Evolutionary conservation across 2,888 invertebrate species (phyloP), one percentile per base, ranked within the genome.

Genomic region (Conchocele bisecta): DNA sequence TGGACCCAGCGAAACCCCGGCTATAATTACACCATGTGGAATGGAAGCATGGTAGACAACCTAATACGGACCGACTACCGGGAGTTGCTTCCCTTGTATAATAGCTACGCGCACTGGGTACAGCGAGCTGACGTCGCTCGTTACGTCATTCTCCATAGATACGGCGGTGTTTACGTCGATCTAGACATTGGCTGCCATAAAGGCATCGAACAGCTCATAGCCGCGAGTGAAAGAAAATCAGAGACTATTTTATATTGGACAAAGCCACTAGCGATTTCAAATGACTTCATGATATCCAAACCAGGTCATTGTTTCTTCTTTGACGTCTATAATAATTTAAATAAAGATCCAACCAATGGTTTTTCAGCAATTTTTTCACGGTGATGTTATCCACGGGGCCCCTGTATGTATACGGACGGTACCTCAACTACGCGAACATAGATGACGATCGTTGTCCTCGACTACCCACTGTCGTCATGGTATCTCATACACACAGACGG

Each of bases 271-370:
- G 53, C 61, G 15, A 54, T 67, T 4, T 50, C 66, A 7, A 61
- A 61, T 41, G 72, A 72, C 42, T 72, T 72, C 29, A 61, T 72
- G 46, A 63, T 72, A 7, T 26, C 72, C n/a, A 72, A 72, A 54
- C 48, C 66, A 1, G 29, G 51, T 24, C 51, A 67, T 39, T 54
- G 53, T 3, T 72, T 67, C 35, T 42, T 72, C 20, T 26, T 31
- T 20, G 35, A 67, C 24, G 63, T 72, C 5, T 4, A 67, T 3
- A n/a, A n/a, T n/a, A n/a, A n/a, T n/a, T n/a, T n/a, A n/a, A n/a
- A n/a, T n/a, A n/a, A n/a, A n/a, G n/a, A n/a, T n/a, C 67, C 1
- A 63, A 72, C 20, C 31, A 26, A 15, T 61, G 67, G 67, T 72
- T 48, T 31, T 22, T 57, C 4, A 35, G 63, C 1, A 66, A 66